These are phyloP conservation scores for Chaetops frenatus DNA, from an alignment of 2,113 vertebrate genomes.

Conservation along the genomic window DNA sequence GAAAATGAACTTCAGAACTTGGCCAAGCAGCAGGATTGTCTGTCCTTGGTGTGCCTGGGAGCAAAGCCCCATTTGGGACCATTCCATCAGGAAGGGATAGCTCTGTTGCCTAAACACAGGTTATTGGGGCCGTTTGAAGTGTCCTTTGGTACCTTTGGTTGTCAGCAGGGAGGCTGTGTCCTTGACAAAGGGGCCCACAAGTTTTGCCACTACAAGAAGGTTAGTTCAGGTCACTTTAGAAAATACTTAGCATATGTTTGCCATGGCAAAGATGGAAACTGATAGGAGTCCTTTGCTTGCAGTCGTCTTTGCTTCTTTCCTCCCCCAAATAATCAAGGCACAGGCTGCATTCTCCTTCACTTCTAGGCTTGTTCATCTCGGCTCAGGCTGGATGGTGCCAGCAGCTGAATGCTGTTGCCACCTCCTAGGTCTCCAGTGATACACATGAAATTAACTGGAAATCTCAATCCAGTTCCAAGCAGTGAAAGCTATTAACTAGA, in stretches of 20 bases:
- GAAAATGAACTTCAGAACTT: not conserved
- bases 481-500: not conserved
- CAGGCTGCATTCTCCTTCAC: not conserved
- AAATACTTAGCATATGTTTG: not conserved
- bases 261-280: not conserved
- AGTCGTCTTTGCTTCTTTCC: not conserved
- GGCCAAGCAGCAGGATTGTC: not conserved
- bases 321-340: not conserved
- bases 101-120: not conserved
- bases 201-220: not conserved
- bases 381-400: not conserved
- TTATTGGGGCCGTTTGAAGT: not conserved
- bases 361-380: not conserved
- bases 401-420: not conserved
- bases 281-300: not conserved
- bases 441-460: not conserved
- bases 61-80: not conserved
- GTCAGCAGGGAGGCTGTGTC: not conserved
- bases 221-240: not conserved
- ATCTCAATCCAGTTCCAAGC: not conserved
- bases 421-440: not conserved
- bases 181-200: not conserved
- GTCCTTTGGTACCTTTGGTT: not conserved
- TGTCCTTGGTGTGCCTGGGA: not conserved
- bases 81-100: not conserved